phyloP scores from a whole-genome alignment of 2,888 invertebrate species.

The Leptura quadrifasciata region DNA sequence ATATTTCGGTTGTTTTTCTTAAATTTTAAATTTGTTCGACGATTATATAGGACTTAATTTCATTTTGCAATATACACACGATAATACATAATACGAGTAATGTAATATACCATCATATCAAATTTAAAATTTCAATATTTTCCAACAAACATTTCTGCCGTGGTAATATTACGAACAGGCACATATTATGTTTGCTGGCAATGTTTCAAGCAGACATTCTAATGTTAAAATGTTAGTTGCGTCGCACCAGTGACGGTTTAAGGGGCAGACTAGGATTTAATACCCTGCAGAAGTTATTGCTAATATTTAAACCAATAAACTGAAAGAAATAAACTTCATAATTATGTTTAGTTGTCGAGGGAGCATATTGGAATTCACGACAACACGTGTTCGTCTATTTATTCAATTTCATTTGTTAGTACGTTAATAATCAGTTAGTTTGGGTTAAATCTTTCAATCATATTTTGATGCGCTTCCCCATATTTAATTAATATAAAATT shows the following conservation, averaged over 20 bases:
- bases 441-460: no score
- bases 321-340: no score
- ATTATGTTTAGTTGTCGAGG: no score
- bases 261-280: not conserved
- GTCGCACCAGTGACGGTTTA: constrained; percentile 46
- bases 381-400: no score
- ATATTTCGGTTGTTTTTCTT: not conserved
- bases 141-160: constrained; percentile 44
- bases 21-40: not conserved
- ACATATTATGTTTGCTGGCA: constrained; percentile 56
- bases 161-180: constrained; percentile 39
- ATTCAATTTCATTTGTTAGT: no score
- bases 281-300: not conserved
- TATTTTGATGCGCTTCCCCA: no score
- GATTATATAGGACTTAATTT: constrained; percentile 18
- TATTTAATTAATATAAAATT: no score
- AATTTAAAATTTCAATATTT: constrained; percentile 47
- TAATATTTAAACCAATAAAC: no score
- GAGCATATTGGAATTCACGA: no score
- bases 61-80: not conserved
- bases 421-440: no score
- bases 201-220: constrained; percentile 61
- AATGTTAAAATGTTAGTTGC: constrained; percentile 60
- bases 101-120: constrained; percentile 24
- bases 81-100: constrained; percentile 22